Evolutionary conservation across 2,888 invertebrate genomes (phyloP).

Genomic region (Biston stratarius): DNA sequence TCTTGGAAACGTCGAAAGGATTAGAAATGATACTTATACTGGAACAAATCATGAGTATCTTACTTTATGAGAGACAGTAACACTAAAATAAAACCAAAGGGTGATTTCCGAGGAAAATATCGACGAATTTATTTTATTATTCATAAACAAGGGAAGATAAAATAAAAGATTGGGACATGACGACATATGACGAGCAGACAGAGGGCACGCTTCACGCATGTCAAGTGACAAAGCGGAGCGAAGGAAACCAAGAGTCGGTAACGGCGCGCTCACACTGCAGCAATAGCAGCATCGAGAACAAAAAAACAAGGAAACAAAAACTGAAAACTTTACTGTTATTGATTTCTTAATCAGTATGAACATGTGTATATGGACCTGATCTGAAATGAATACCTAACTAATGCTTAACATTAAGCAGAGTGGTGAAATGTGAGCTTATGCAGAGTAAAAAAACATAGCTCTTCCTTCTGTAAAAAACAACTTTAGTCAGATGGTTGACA

Average conservation of each 20-base stretch:
- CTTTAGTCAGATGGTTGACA: too few relatives aligned
- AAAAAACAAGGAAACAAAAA: too few relatives aligned
- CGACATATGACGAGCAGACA: constrained; percentile 51
- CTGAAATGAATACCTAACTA: too few relatives aligned
- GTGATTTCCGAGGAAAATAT: constrained; percentile 19
- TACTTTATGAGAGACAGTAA: constrained; percentile 27
- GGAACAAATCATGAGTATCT: constrained; percentile 11
- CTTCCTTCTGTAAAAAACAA: too few relatives aligned
- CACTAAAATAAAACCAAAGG: constrained; percentile 25
- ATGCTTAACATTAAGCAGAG: too few relatives aligned
- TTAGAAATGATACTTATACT: not conserved
- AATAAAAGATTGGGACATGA: constrained; percentile 38
- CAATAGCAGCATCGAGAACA: not conserved
- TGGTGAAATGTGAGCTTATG: too few relatives aligned
- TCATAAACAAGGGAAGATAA: constrained; percentile 30
- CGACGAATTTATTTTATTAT: constrained; percentile 29
- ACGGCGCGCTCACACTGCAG: constrained; percentile 11
- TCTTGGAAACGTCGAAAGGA: not conserved
- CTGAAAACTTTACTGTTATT: too few relatives aligned
- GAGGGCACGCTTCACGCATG: constrained; percentile 45
- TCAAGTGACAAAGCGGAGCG: constrained; percentile 44
- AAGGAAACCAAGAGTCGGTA: not conserved
- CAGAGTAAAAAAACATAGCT: too few relatives aligned
- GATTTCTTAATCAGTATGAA: too few relatives aligned
- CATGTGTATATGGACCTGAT: too few relatives aligned